Evolutionary conservation across 2,888 invertebrate genomes (phyloP), one percentile per base, ranked within the genome.

Genomic region (Osedax fenrisi): DNA sequence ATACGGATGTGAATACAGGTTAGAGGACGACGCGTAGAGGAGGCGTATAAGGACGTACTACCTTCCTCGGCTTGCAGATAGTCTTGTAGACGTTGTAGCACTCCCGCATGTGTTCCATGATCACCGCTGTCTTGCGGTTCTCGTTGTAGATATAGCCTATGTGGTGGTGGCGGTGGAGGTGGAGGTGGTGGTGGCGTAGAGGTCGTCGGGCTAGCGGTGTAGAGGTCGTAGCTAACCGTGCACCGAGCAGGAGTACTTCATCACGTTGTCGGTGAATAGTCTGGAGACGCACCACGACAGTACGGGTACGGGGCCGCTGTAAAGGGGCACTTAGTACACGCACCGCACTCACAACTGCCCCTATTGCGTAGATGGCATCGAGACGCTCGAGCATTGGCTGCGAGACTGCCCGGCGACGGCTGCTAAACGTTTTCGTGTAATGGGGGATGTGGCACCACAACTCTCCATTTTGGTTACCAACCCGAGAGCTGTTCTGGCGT

Each of bases 141-240:
- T 84, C 83, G 68, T 76, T 75, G 78, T 80, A 84, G 73, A 84
- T 80, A 74, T 81, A 78, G 21, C 84, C 84, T 82, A 66, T n/a
- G 74, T 10, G 17, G 41, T 41, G 17, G 41, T 10, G 17, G 5
- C 41, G 41, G 10, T n/a, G n/a, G n/a, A n/a, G n/a, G 5, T 17
- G 10, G 22, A 13, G 13, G 5, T 21, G 64, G 21, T 21, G 22
- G n/a, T n/a, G 68, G 76, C 75, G 78, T 80, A 84, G 73, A 84
- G 80, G 74, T 81, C 77, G 21, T 83, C 84, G 82, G 69, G 21
- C 73, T 10, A 41, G 41, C 17, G 17, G 41, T 10, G 17, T n/a
- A n/a, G 5, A 5, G 41, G 10, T 41, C 41, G 10, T 41, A 41
- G 41, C 72, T 73, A 10, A 78, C 78, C 83, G 79, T 80, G 78